Conservation (phyloP, 2,797 vertebrate species). For the Neosalanx taihuensis region DNA sequence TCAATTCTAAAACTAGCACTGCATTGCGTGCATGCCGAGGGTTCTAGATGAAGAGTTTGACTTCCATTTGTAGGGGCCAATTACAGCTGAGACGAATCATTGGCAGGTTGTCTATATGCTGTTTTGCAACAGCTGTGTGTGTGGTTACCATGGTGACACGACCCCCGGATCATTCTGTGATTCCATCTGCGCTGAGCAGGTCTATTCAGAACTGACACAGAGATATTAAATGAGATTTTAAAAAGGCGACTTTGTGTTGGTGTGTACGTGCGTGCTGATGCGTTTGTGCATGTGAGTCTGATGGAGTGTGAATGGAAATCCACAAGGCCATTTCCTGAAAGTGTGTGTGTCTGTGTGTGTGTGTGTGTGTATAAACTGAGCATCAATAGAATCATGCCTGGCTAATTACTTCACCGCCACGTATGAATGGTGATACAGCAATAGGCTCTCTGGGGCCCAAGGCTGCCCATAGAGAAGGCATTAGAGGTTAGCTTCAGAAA, state of each 20-base stretch:
- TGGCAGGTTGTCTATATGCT: slow-evolving; percentile 41
- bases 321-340: neutral
- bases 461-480: neutral
- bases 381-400: neutral
- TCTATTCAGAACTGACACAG: slow-evolving; percentile 21
- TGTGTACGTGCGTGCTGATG: slow-evolving; percentile 12
- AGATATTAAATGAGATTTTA: slow-evolving; percentile 14
- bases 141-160: slow-evolving; percentile 52
- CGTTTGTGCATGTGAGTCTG: slow-evolving; percentile 21
- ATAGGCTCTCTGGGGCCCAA: neutral
- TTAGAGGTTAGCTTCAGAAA: neutral
- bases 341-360: slow-evolving; percentile 16
- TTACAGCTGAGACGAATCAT: slow-evolving; percentile 39
- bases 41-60: neutral
- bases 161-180: slow-evolving; percentile 32
- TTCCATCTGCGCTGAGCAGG: slow-evolving; percentile 17
- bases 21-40: neutral
- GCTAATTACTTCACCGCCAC: neutral
- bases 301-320: neutral
- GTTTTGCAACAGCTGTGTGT: slow-evolving; percentile 34
- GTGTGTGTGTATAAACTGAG: slow-evolving; percentile 13
- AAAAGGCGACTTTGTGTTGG: neutral
- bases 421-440: neutral
- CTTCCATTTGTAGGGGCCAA: slow-evolving; percentile 23
- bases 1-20: neutral